A percentile compares a stretch with the other conserved stretches of the same genome.
These are phyloP conservation scores for Hermaeophaga mercurialis DNA, from an alignment of 2,888 invertebrate species.

Conservation along the genomic window DNA sequence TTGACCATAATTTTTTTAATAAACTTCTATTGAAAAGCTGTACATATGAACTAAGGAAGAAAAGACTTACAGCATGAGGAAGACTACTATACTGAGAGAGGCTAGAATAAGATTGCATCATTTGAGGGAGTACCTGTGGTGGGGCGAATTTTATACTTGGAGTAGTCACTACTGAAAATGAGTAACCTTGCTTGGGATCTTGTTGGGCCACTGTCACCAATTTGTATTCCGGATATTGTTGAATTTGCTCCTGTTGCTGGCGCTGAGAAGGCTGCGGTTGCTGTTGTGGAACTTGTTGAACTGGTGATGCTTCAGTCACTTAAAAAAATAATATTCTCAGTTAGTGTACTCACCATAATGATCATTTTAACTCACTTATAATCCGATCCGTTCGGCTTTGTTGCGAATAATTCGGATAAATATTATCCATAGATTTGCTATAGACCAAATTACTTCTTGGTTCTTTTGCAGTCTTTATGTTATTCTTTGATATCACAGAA, in stretches of 20 bases:
- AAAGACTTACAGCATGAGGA: constrained; percentile 43
- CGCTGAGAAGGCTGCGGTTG: constrained; percentile 33
- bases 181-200: constrained; percentile 45
- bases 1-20: too few species aligned
- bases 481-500: constrained; percentile 48
- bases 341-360: background rate
- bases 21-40: too few species aligned
- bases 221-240: constrained; percentile 40
- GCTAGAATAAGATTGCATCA: constrained; percentile 43
- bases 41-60: too few species aligned
- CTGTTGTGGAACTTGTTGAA: constrained; percentile 32
- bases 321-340: background rate
- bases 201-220: constrained; percentile 37
- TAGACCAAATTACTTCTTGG: constrained; percentile 28
- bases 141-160: constrained; percentile 53
- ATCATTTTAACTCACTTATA: constrained; percentile 31
- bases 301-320: constrained; percentile 39
- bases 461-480: constrained; percentile 41
- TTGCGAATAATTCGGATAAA: constrained; percentile 37
- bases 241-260: constrained; percentile 38
- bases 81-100: constrained; percentile 43
- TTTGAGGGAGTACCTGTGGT: constrained; percentile 41
- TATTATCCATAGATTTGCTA: constrained; percentile 38
- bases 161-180: constrained; percentile 47
- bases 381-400: constrained; percentile 34